A percentile compares a stretch with the other conserved stretches of the same genome.
Evolutionary conservation across 1,140 invertebrate species (phyloP).

Genomic region (Hylaeus volcanicus): DNA sequence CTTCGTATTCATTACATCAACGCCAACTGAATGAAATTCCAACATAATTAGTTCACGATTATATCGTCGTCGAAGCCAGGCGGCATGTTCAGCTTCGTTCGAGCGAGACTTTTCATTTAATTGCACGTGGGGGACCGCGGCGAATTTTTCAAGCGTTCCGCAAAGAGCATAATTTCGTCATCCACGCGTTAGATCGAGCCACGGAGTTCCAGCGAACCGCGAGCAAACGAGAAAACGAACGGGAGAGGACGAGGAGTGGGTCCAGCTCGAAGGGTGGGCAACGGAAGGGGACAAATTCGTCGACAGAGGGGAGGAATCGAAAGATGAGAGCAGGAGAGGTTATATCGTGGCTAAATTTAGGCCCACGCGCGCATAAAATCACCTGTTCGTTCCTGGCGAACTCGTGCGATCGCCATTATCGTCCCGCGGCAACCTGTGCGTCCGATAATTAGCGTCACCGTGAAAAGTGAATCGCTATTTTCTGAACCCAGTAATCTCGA

Average conservation of each 20-base stretch:
- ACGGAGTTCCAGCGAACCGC: not conserved
- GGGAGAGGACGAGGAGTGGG: not conserved
- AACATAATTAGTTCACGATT: conserved; percentile 5
- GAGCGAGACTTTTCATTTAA: not conserved
- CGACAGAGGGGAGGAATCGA: conserved; percentile 10
- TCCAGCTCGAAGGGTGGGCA: not conserved
- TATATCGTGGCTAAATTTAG: conserved; percentile 60
- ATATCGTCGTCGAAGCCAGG: not conserved
- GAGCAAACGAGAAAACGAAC: conserved; percentile 8
- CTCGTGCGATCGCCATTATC: conserved; percentile 30
- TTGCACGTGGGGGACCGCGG: no score
- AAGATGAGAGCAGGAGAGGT: conserved; percentile 38
- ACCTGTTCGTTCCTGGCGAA: conserved; percentile 49
- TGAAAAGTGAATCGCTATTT: conserved; percentile 7
- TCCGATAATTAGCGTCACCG: conserved; percentile 6
- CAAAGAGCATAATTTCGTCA: not conserved
- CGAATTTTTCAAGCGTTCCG: not conserved
- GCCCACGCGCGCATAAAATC: conserved; percentile 43
- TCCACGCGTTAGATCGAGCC: conserved; percentile 1
- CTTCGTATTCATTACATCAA: not conserved
- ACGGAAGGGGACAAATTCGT: conserved; percentile 37
- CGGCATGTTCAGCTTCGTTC: not conserved
- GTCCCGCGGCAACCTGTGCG: not conserved
- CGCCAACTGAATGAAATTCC: conserved; percentile 6
- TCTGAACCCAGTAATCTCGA: no score